These are phyloP conservation scores for Gambelia wislizenii DNA, from an alignment of 2,797 vertebrate species.

Conservation along the genomic window DNA sequence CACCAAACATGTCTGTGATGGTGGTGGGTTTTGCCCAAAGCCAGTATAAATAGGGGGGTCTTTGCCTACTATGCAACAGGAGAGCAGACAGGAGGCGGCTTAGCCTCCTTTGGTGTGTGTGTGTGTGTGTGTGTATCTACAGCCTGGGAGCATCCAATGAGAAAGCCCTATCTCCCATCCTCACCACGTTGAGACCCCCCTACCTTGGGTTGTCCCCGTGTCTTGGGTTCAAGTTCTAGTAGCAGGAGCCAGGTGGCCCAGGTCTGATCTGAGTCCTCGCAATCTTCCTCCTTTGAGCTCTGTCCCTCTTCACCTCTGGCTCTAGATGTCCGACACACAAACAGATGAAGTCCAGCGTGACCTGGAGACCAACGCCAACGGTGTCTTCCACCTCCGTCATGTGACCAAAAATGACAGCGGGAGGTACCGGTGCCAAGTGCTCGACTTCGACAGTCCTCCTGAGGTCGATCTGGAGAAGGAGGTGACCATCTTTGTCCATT, in stretches of 20 bases:
- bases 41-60: too few species aligned
- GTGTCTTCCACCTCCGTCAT: conserved; percentile 67
- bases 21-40: too few species aligned
- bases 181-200: too few species aligned
- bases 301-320: not conserved
- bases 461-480: conserved; percentile 65
- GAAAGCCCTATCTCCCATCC: too few species aligned
- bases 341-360: not conserved
- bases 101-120: not conserved
- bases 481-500: conserved; percentile 76
- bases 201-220: too few species aligned
- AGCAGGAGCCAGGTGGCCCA: not conserved
- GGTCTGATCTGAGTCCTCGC: not conserved
- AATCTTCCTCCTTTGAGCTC: conserved; percentile 3
- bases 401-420: conserved; percentile 76
- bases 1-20: not conserved
- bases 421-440: conserved; percentile 77
- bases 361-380: conserved; percentile 31
- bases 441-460: conserved; percentile 76
- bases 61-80: too few species aligned
- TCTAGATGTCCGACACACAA: not conserved
- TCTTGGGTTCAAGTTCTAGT: not conserved
- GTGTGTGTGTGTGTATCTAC: too few species aligned
- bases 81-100: too few species aligned
- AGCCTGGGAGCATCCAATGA: too few species aligned